phyloP scores from a whole-genome alignment of 2,888 invertebrate species.

The Ochlodes sylvanus region DNA sequence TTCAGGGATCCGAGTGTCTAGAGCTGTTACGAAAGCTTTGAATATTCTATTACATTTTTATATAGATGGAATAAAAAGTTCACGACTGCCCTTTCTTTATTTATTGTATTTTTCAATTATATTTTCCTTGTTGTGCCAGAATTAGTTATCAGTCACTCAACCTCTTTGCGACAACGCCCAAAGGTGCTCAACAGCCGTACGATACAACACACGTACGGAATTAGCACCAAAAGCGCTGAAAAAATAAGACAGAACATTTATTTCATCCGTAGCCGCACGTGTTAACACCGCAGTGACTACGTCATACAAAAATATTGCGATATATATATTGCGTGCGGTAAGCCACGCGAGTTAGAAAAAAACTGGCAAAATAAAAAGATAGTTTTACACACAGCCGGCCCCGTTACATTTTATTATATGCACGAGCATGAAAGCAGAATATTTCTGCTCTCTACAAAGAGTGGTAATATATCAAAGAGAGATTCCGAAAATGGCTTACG shows the following conservation, averaged over 20 bases:
- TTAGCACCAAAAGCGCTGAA: too few species aligned
- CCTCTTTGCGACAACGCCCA: too few species aligned
- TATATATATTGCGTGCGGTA: background rate
- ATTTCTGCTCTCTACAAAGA: constrained; percentile 36
- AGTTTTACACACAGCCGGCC: constrained; percentile 21
- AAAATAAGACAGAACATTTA: too few species aligned
- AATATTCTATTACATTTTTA: constrained; percentile 3
- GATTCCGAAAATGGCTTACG: constrained; percentile 35
- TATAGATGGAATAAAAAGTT: background rate
- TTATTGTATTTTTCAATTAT: too few species aligned
- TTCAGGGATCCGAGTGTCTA: background rate
- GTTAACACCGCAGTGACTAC: background rate
- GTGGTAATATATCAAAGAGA: constrained; percentile 38
- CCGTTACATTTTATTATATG: constrained; percentile 32
- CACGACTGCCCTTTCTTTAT: too few species aligned
- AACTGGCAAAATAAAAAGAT: constrained; percentile 17
- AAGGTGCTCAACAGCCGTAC: too few species aligned
- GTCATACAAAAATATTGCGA: background rate
- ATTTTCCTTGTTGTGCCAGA: too few species aligned
- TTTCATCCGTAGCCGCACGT: too few species aligned
- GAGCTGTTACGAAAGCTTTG: background rate
- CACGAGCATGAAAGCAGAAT: constrained; percentile 27
- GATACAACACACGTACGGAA: too few species aligned
- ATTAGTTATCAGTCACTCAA: too few species aligned
- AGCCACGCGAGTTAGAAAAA: background rate